Conservation (phyloP, 1,140 invertebrate species). For the Atopsyche davidsoni region DNA sequence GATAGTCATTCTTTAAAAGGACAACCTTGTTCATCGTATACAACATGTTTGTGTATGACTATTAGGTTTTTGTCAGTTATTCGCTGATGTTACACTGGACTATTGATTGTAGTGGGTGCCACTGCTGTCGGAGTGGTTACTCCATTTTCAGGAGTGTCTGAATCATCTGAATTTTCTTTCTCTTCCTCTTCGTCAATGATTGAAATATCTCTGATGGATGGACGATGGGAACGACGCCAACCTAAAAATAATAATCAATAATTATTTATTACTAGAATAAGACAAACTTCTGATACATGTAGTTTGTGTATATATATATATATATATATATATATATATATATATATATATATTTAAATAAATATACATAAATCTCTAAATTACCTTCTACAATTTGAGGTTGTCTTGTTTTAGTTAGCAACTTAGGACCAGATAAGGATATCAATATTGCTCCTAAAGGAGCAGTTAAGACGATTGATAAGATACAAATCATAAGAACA, state of each 20-base stretch:
- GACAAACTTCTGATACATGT: neutral
- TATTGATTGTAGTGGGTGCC: neutral
- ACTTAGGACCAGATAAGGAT: constrained; percentile 66
- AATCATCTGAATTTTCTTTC: constrained; percentile 46
- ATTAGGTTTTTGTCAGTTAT: no score
- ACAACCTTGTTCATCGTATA: neutral
- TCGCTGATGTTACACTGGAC: constrained; percentile 3
- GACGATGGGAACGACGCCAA: constrained; percentile 67
- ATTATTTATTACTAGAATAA: no score
- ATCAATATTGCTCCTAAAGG: constrained; percentile 87
- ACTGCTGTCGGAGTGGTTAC: constrained; percentile 7
- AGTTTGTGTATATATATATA: neutral
- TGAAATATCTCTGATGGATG: constrained; percentile 75
- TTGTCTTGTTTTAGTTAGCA: constrained; percentile 66
- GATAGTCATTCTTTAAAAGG: no score
- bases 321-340: neutral
- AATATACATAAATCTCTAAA: neutral
- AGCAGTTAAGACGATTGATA: constrained; percentile 89
- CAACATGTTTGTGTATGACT: no score
- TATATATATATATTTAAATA: neutral
- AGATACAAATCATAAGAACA: constrained; percentile 67
- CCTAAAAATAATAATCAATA: constrained; percentile 37
- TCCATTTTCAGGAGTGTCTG: constrained; percentile 32
- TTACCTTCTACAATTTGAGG: constrained; percentile 54
- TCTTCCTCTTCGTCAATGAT: constrained; percentile 71